These are phyloP conservation scores for Napeogenes sylphis DNA, from an alignment of 2,888 invertebrate genomes.

Conservation along the genomic window DNA sequence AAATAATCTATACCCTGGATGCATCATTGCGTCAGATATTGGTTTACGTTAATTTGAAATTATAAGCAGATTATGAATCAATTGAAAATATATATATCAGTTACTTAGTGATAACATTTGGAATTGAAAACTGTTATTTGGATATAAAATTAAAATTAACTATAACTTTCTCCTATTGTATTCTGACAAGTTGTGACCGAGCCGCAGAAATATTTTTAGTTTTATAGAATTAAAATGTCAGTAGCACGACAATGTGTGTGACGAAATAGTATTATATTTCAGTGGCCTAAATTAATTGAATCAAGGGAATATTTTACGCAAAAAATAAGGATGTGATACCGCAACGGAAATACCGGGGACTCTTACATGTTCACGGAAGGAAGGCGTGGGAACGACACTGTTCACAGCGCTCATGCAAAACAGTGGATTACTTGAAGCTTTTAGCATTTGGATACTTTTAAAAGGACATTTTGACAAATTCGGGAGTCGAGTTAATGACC, in stretches of 20 bases:
- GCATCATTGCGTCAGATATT: conserved; percentile 17
- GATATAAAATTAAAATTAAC: too few species aligned
- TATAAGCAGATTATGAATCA: not conserved
- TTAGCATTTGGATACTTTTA: not conserved
- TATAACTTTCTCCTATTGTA: too few species aligned
- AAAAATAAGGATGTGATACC: conserved; percentile 23
- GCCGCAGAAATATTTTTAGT: too few species aligned
- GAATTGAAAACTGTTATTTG: too few species aligned
- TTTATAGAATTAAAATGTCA: not conserved
- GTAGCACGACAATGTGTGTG: not conserved
- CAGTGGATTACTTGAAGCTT: conserved; percentile 1
- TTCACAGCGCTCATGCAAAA: conserved; percentile 7
- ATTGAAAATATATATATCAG: too few species aligned
- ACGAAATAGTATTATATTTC: not conserved
- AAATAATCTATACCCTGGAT: conserved; percentile 22
- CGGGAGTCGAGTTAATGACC: too few species aligned
- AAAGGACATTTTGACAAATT: too few species aligned
- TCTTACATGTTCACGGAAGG: conserved; percentile 20
- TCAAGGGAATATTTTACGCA: conserved; percentile 4
- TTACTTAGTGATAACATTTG: too few species aligned
- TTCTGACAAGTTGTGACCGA: too few species aligned
- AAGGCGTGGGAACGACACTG: conserved; percentile 22
- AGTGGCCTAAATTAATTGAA: conserved; percentile 3
- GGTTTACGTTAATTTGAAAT: conserved; percentile 9
- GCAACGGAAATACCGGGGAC: conserved; percentile 25